Percentiles rank a stretch among this genome's conserved stretches.
phyloP scores from a whole-genome alignment of 2,888 invertebrate genomes.

The Drosophila recens region DNA sequence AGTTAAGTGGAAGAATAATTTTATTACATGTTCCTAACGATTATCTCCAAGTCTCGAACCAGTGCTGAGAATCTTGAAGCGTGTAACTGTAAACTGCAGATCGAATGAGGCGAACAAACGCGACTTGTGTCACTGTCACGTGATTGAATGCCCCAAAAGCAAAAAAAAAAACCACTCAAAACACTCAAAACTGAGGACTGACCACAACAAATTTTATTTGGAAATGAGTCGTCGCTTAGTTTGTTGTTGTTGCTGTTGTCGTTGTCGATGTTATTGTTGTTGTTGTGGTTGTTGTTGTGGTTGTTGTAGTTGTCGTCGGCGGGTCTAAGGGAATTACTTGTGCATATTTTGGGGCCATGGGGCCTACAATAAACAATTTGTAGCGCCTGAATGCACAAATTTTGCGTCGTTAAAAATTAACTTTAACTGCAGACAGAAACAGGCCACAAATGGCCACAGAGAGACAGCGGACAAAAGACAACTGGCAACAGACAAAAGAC shows the following conservation, averaged over 20 bases:
- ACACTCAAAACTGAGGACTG: conserved; percentile 46
- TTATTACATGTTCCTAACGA: not conserved
- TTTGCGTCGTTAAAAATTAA: conserved; percentile 78
- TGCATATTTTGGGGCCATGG: conserved; percentile 55
- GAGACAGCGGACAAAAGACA: conserved; percentile 12
- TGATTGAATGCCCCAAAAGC: conserved; percentile 54
- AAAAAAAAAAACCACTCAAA: not conserved
- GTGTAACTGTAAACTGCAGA: conserved; percentile 45
- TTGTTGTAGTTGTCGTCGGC: conserved; percentile 20
- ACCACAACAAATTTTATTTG: conserved; percentile 73
- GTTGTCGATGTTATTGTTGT: conserved; percentile 4
- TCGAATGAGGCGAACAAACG: conserved; percentile 32
- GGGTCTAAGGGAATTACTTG: conserved; percentile 49
- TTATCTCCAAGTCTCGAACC: not conserved
- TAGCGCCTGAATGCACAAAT: conserved; percentile 81
- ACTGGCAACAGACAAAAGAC: conserved; percentile 11
- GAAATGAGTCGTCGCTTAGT: conserved; percentile 51
- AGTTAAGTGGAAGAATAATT: not conserved
- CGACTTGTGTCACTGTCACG: conserved; percentile 48
- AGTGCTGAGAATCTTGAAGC: conserved; percentile 24
- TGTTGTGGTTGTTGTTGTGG: conserved; percentile 4
- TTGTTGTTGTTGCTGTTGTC: conserved; percentile 5
- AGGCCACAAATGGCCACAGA: conserved; percentile 30
- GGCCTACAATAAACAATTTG: conserved; percentile 79
- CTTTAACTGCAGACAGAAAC: conserved; percentile 66